A percentile compares a stretch with the other conserved stretches of the same genome.
phyloP scores from a whole-genome alignment of 2,797 vertebrate species.

The Pangasius macronema region DNA sequence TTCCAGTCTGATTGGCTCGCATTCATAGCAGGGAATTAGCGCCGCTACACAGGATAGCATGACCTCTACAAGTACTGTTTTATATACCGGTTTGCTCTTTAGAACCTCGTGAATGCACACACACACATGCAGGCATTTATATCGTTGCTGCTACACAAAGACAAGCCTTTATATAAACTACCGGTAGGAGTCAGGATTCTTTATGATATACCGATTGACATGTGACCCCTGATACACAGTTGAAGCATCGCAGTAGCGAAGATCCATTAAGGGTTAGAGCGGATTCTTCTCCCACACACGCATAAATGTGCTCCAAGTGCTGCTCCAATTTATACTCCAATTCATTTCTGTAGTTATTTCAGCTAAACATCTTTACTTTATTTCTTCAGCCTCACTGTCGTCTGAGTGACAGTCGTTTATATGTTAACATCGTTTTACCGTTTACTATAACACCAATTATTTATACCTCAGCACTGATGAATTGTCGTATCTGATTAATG shows the following conservation, averaged over 20 bases:
- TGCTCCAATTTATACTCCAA: neutral
- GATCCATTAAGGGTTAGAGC: constrained; percentile 14
- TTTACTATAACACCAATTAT: neutral
- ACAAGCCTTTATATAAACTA: neutral
- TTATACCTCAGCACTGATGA: neutral
- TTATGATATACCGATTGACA: constrained; percentile 24
- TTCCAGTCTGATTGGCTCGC: constrained; percentile 50
- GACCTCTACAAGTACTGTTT: constrained; percentile 10
- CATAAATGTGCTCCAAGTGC: neutral
- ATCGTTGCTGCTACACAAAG: constrained; percentile 4
- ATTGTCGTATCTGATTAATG: neutral
- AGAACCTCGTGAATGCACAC: neutral
- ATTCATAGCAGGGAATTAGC: neutral
- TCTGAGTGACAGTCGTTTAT: neutral
- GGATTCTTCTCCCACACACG: neutral
- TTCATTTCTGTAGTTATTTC: neutral
- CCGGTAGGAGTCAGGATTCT: constrained; percentile 17
- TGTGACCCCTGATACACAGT: neutral
- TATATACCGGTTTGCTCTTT: neutral
- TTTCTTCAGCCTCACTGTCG: neutral
- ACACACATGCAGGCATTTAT: neutral
- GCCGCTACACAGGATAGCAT: neutral
- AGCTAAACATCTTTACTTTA: neutral
- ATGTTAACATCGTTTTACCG: neutral
- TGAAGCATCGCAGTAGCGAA: neutral